phyloP scores from a whole-genome alignment of 2,888 invertebrate genomes.

The Platycheirus rosarum region DNA sequence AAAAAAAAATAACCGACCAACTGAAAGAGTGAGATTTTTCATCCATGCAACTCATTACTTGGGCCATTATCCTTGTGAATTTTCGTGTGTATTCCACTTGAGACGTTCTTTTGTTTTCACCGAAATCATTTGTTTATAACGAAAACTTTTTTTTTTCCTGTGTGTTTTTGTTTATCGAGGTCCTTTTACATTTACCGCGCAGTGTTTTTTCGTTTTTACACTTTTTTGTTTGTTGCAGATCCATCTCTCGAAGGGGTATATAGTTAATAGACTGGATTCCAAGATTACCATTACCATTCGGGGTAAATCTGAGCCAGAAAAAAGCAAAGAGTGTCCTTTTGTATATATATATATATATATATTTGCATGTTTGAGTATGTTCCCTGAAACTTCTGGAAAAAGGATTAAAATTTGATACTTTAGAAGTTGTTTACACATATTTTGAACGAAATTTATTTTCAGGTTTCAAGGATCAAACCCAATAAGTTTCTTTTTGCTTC shows the following conservation, averaged over 20 bases:
- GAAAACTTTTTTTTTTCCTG: slow-evolving; percentile 5
- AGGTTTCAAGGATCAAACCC: slow-evolving; percentile 21
- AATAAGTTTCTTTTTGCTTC: background rate
- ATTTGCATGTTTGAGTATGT: slow-evolving; percentile 1
- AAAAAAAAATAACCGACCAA: slow-evolving; percentile 55
- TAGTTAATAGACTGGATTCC: slow-evolving; percentile 31
- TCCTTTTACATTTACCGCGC: slow-evolving; percentile 67
- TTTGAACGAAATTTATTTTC: background rate
- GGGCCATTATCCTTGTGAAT: slow-evolving; percentile 71
- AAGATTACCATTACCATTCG: slow-evolving; percentile 58
- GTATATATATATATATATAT: slow-evolving; percentile 1
- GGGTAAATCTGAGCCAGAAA: background rate
- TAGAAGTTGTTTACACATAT: background rate
- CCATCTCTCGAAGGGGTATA: slow-evolving; percentile 16
- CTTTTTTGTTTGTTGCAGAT: slow-evolving; percentile 4
- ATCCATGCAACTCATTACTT: slow-evolving; percentile 67
- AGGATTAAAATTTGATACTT: slow-evolving; percentile 15
- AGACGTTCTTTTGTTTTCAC: slow-evolving; percentile 78
- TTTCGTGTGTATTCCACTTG: slow-evolving; percentile 78
- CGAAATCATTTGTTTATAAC: slow-evolving; percentile 67
- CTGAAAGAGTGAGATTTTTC: slow-evolving; percentile 72
- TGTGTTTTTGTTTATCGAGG: slow-evolving; percentile 16
- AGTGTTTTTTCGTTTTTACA: slow-evolving; percentile 35
- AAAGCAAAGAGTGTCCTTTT: slow-evolving; percentile 42
- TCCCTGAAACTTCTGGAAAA: slow-evolving; percentile 7